Conservation (phyloP, 2,888 invertebrate species). For the Caenorhabditis parvicauda region DNA sequence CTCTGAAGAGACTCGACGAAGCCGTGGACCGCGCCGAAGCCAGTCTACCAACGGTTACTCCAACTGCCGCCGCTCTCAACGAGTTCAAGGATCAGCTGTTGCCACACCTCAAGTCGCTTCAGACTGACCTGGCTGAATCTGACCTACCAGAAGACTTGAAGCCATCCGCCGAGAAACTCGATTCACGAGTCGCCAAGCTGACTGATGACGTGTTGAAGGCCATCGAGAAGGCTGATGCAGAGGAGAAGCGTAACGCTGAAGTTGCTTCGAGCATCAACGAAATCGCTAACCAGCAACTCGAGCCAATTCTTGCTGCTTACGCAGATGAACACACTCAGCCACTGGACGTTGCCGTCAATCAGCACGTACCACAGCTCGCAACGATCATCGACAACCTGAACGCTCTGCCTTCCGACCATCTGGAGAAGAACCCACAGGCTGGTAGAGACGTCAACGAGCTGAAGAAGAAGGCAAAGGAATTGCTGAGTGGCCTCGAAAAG, state of each 20-base stretch:
- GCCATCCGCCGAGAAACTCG: conserved; percentile 6
- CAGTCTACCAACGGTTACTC: conserved; percentile 7
- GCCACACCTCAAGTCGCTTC: conserved; percentile 8
- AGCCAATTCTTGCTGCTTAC: conserved; percentile 13
- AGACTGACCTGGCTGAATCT: conserved; percentile 7
- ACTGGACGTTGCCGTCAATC: conserved; percentile 9
- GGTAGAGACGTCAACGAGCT: conserved; percentile 15
- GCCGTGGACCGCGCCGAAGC: conserved; percentile 16
- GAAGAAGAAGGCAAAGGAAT: conserved; percentile 14
- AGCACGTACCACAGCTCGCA: conserved; percentile 7
- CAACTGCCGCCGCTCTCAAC: conserved; percentile 7
- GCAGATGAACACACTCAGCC: conserved; percentile 8
- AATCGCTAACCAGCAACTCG: too few relatives aligned
- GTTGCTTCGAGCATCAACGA: conserved; percentile 7
- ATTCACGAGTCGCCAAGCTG: conserved; percentile 9
- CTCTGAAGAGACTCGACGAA: conserved; percentile 13
- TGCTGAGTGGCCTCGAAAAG: conserved; percentile 7
- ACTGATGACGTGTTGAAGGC: conserved; percentile 4
- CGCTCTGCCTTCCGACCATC: not conserved
- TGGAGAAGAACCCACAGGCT: conserved; percentile 10
- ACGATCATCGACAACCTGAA: conserved; percentile 7
- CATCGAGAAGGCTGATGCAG: conserved; percentile 11
- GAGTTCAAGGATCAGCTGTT: conserved; percentile 15
- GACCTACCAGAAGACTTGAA: conserved; percentile 8
- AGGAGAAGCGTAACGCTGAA: conserved; percentile 13